Percentiles rank a stretch among this genome's conserved stretches.
Evolutionary conservation across 2,113 vertebrate species (phyloP).

Genomic region (Terrapene triunguis): DNA sequence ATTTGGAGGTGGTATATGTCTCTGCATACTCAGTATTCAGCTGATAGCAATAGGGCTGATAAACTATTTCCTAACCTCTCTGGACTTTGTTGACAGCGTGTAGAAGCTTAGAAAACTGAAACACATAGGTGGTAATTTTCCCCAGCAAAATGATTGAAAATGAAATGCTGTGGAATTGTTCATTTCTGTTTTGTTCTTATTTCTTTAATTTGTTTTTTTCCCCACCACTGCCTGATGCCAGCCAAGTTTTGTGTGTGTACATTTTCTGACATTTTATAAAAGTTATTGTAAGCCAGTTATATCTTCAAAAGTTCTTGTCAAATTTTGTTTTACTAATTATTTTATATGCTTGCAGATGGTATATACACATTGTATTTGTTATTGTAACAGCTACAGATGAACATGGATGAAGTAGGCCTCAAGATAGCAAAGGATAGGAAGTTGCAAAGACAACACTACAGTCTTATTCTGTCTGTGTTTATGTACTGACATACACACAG

Average conservation of each 20-base stretch:
- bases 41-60: slow-evolving; percentile 1
- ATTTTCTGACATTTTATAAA: not conserved
- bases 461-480: not conserved
- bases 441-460: not conserved
- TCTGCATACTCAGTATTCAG: not conserved
- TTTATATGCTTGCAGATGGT: not conserved
- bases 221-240: not conserved
- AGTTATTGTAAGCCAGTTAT: not conserved
- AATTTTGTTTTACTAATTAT: not conserved
- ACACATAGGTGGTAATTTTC: not conserved
- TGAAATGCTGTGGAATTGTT: not conserved
- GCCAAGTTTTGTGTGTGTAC: rapidly evolving
- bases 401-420: not conserved
- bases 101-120: not conserved
- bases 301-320: not conserved
- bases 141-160: not conserved
- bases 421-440: not conserved
- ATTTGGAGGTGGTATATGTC: rapidly evolving
- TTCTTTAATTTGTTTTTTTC: not conserved
- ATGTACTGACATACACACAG: not conserved
- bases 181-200: not conserved
- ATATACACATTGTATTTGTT: not conserved
- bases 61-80: slow-evolving; percentile 37
- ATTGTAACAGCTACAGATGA: not conserved
- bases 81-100: slow-evolving; percentile 12